A percentile compares a stretch with the other conserved stretches of the same genome.
phyloP scores from a whole-genome alignment of 2,113 vertebrate species.

The Bos javanicus region DNA sequence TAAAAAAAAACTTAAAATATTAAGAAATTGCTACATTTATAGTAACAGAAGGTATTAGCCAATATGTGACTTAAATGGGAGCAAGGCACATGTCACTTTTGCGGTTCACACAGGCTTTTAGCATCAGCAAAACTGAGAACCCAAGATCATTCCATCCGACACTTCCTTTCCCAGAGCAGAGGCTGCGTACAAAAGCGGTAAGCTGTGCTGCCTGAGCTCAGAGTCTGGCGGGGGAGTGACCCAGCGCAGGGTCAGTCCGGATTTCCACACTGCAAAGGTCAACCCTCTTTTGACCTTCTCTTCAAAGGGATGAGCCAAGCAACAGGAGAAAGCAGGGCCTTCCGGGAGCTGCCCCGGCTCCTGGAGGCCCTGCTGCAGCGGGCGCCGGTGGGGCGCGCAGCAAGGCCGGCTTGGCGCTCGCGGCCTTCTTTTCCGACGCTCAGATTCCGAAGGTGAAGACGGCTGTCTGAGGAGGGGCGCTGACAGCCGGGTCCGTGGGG shows the following conservation, averaged over 20 bases:
- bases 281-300: neutral
- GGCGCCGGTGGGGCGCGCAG: neutral
- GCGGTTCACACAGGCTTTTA: neutral
- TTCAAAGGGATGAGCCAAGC: neutral
- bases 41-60: neutral
- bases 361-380: neutral
- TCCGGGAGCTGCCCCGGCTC: accelerated
- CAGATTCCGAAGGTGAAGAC: neutral
- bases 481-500: neutral
- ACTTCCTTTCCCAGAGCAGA: neutral
- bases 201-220: accelerated
- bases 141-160: accelerated
- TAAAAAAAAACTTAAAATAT: neutral
- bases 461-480: neutral
- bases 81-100: neutral
- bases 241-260: neutral
- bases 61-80: neutral
- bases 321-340: too few relatives aligned
- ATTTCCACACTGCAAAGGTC: neutral
- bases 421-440: neutral
- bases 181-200: neutral
- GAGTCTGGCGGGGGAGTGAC: too few relatives aligned
- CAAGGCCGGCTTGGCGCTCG: neutral
- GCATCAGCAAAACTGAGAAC: neutral
- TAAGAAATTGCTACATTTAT: neutral